Evolutionary conservation across 2,888 invertebrate genomes (phyloP).

Genomic region (Desoria tigrina): DNA sequence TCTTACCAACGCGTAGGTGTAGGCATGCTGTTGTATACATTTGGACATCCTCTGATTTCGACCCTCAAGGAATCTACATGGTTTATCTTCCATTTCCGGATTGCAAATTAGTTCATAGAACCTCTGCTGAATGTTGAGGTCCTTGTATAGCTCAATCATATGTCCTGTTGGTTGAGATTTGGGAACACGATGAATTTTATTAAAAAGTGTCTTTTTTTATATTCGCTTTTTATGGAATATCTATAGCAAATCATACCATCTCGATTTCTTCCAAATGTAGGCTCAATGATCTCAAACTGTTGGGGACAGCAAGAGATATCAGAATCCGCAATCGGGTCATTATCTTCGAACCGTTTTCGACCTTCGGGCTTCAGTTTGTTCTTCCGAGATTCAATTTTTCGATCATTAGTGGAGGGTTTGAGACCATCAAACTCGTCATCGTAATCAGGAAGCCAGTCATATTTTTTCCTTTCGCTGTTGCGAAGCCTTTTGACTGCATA

Average conservation of each 20-base stretch:
- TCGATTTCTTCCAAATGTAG: slow-evolving; percentile 46
- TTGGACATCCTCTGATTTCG: slow-evolving; percentile 41
- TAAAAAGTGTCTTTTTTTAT: background rate
- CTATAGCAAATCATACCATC: slow-evolving; percentile 37
- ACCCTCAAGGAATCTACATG: slow-evolving; percentile 46
- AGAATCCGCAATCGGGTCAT: background rate
- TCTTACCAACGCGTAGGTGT: slow-evolving; percentile 49
- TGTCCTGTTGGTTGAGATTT: too few relatives aligned
- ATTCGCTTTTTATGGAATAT: background rate
- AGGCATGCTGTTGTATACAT: slow-evolving; percentile 48
- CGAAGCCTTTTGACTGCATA: background rate
- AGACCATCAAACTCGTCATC: background rate
- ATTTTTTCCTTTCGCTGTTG: background rate
- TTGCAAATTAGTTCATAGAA: slow-evolving; percentile 51
- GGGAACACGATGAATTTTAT: too few relatives aligned
- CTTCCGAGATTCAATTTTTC: background rate
- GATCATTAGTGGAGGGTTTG: background rate
- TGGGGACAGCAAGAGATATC: slow-evolving; percentile 43
- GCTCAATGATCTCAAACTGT: slow-evolving; percentile 42
- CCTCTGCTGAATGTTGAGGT: slow-evolving; percentile 42
- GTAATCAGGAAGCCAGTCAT: background rate
- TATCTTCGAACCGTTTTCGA: background rate
- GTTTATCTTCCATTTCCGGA: slow-evolving; percentile 34
- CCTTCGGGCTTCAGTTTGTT: background rate
- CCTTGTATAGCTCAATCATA: slow-evolving; percentile 49